Base-by-base conservation (phyloP, 1,140 invertebrate genomes). In the Anastatus disparis region DNA sequence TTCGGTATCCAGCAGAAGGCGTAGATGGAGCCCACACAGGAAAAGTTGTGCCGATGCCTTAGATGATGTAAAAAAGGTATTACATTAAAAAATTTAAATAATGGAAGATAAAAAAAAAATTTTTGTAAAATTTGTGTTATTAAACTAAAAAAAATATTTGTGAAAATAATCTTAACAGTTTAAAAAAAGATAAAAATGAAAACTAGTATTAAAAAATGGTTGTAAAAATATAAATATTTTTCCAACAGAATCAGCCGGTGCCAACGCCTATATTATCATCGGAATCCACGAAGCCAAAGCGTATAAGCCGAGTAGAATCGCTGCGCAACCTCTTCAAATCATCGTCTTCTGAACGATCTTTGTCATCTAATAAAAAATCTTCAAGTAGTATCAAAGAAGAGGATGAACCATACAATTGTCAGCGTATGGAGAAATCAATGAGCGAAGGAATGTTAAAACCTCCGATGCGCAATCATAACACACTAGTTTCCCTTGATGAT, bases 241-340 rank as follows among this genome's bases (percentile, higher is more conserved):
- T n/a, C n/a, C n/a, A n/a, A n/a, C n/a, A n/a, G n/a, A n/a, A n/a
- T n/a, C n/a, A 68, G 20, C 15, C 29, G 6, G 55, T n/a, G 2
- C 2, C 35, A n/a, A 38, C 62, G 31, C 26, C 35, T 2, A 44
- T 74, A 10, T 29, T 63, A 56, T 63, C 73, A 15, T 29, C 73
- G 3, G 77, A 75, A 12, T 71, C 74, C 29, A 67, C 77, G 15
- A 84, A 81, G 26, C 77, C 78, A 73, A 86, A 87, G 75, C 85
- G 86, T 76, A 82, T 90, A 9, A 87, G 88, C 10, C 80, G 89
- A 27, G 88, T 90, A 6, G 88, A 90, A 78, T 89, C 88, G 0
- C 73, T 90, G 29, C 78, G 89, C 73, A 88, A 88, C 73, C 76
- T 90, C 22, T 89, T 89, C 75, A 80, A 77, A 9, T 77, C 74